Conservation (phyloP, 2,888 invertebrate species). For the Anoncus sp. region DNA sequence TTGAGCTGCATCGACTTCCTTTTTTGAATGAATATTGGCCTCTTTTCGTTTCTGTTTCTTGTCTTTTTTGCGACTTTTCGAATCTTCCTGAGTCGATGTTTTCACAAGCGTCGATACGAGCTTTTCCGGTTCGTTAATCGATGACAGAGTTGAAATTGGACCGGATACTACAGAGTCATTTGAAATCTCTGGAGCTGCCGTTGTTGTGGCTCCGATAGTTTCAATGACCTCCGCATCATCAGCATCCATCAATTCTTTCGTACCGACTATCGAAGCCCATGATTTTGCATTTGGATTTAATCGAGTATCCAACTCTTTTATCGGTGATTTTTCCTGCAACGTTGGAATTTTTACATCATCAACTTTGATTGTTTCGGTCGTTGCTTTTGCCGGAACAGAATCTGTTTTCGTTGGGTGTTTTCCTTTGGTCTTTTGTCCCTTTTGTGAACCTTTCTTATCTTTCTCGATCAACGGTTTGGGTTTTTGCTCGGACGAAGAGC, state of each 20-base stretch:
- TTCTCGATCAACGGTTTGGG: constrained; percentile 32
- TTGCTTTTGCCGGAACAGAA: constrained; percentile 31
- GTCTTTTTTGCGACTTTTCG: constrained; percentile 61
- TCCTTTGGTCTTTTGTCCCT: constrained; percentile 47
- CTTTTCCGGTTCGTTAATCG: constrained; percentile 12
- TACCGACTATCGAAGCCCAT: constrained; percentile 76
- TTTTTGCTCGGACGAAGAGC: constrained; percentile 18
- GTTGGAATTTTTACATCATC: constrained; percentile 40
- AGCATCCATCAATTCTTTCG: constrained; percentile 57
- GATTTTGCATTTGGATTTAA: constrained; percentile 72
- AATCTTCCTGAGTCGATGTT: constrained; percentile 44
- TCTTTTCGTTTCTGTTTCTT: constrained; percentile 62
- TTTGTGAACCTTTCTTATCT: constrained; percentile 44
- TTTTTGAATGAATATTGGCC: constrained; percentile 30
- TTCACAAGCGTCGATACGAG: constrained; percentile 16
- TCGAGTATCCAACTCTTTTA: constrained; percentile 52
- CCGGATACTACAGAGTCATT: not conserved
- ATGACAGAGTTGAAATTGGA: constrained; percentile 7
- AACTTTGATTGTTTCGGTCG: constrained; percentile 1
- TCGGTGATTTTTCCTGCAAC: constrained; percentile 39
- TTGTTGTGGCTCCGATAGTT: constrained; percentile 39
- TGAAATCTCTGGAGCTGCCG: constrained; percentile 13
- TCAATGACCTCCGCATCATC: constrained; percentile 49
- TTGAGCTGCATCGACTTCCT: constrained; percentile 39
- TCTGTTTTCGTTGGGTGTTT: constrained; percentile 50